Evolutionary conservation across 2,888 invertebrate genomes (phyloP).

Genomic region (Andrena camellia): DNA sequence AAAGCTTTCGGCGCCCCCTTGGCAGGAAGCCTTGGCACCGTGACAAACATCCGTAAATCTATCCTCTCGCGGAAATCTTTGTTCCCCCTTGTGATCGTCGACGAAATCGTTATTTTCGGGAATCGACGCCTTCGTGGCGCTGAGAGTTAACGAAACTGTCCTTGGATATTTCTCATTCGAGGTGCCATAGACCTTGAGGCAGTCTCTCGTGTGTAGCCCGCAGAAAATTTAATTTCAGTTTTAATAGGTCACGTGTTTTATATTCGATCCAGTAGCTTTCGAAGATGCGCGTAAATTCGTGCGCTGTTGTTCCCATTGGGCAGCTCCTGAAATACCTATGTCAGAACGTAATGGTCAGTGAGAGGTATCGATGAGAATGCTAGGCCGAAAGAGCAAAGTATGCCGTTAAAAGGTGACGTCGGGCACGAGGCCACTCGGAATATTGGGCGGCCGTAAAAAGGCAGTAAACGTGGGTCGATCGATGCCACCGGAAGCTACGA

Average conservation of each 20-base stretch:
- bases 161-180: not conserved
- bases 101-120: constrained; percentile 39
- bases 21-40: constrained; percentile 49
- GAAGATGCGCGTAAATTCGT: too few species aligned
- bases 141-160: not conserved
- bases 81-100: constrained; percentile 5
- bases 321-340: too few species aligned
- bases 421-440: constrained; percentile 25
- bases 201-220: too few species aligned
- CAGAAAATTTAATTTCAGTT: not conserved
- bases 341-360: not conserved
- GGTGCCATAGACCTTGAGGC: not conserved
- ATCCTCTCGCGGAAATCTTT: constrained; percentile 25
- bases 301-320: too few species aligned
- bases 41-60: constrained; percentile 47
- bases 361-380: not conserved
- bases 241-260: too few species aligned
- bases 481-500: constrained; percentile 34
- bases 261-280: too few species aligned
- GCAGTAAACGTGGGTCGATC: constrained; percentile 33
- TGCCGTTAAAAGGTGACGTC: constrained; percentile 16
- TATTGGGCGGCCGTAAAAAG: constrained; percentile 23
- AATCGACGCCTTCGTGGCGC: not conserved
- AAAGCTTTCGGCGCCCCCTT: constrained; percentile 28
- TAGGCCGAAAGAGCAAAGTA: not conserved